Percentiles rank a stretch among this genome's conserved stretches.
These are phyloP conservation scores for Dasypogon diadema DNA, from an alignment of 2,888 invertebrate genomes.

Conservation along the genomic window DNA sequence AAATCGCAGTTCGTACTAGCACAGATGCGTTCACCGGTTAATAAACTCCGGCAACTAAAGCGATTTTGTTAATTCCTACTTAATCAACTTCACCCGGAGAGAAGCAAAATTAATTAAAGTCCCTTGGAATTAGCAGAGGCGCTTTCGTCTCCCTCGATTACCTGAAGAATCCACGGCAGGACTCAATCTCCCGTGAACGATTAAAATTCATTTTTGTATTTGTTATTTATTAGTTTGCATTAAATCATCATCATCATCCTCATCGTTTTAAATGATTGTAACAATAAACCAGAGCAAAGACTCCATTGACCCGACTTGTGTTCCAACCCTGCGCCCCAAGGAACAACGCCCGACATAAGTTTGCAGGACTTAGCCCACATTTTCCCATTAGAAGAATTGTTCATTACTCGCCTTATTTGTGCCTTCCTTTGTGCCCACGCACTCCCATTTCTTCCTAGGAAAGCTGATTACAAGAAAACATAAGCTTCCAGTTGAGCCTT, in stretches of 20 bases:
- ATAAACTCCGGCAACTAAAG: no score
- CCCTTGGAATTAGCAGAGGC: background rate
- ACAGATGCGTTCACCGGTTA: no score
- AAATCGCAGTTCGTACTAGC: no score
- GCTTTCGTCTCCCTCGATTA: background rate
- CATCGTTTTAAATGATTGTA: background rate
- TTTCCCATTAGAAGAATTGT: constrained; percentile 5
- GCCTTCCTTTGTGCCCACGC: constrained; percentile 9
- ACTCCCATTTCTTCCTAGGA: constrained; percentile 9
- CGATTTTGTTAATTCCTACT: no score
- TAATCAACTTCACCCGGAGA: no score
- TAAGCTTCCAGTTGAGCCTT: constrained; percentile 5
- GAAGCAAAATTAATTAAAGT: background rate
- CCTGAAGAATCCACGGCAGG: background rate
- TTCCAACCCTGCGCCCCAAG: background rate
- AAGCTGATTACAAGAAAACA: constrained; percentile 27
- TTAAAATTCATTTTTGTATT: background rate
- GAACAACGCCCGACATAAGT: constrained; percentile 12
- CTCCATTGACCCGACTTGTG: background rate
- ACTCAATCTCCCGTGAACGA: background rate
- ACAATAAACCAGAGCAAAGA: background rate
- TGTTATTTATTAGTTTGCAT: background rate
- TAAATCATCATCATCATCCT: constrained; percentile 10
- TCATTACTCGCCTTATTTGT: constrained; percentile 3
- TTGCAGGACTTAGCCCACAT: constrained; percentile 22